Evolutionary conservation across 2,888 invertebrate species (phyloP), one percentile per base, ranked within the genome.

Genomic region (Lysandra bellargus): DNA sequence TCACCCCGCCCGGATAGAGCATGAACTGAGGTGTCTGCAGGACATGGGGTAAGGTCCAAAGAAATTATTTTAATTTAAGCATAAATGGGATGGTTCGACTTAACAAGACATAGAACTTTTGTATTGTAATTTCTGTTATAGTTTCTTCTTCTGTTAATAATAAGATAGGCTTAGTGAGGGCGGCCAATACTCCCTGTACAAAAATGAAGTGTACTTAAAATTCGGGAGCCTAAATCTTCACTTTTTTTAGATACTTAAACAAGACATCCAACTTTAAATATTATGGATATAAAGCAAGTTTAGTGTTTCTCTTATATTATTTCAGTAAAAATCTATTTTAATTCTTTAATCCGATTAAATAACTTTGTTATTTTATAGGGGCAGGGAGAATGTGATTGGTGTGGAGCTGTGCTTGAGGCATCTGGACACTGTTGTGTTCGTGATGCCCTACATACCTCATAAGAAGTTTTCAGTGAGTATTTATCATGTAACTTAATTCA

Each of bases 401-500:
- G 95, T 98, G 80, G 96, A 97, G 83, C 92, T 97, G 82, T 98
- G 98, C 86, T 91, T 98, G 77, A 95, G 98, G 79, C 95, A 96
- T 85, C 95, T 95, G 82, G 97, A 98, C 85, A 97, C 97, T 80
- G 96, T 98, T 81, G 97, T 97, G 78, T 97, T 98, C 89, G 96
- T 98, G 78, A 98, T 98, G 98, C 98, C 98, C 3, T 98, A 97
- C 87, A 96, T 98, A 94, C 96, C 96, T 82, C 98, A 98, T 88
- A 96, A 96, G 85, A 96, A 96, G 85, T 98, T 97, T 90, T 95
- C 95, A 83, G 97, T 97, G 91, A 95, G 96, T 95, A 79, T 44
- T 79, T 60, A 75, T 78, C 9, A n/a, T 37, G 17, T 14, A 61
- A 40, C 37, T 74, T 61, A 60, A 44, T 57, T 53, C 30, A n/a